Evolutionary conservation across 2,113 vertebrate species (phyloP).

Genomic region (Lepus timidus): DNA sequence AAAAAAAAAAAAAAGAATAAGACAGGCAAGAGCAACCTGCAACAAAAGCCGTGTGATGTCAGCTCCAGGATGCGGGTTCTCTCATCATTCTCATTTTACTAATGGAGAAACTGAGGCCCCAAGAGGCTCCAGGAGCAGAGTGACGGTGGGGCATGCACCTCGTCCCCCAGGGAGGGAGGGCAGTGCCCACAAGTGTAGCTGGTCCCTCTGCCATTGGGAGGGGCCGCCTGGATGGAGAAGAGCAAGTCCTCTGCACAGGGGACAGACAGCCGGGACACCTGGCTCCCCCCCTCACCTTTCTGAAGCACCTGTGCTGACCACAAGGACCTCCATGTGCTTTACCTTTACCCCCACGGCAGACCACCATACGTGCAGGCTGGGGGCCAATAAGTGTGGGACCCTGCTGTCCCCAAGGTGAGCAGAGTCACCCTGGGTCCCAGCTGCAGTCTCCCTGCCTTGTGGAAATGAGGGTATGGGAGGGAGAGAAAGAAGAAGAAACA

Average conservation of each 20-base stretch:
- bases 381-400: neutral
- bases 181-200: neutral
- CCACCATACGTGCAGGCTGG: neutral
- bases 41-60: neutral
- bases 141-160: neutral
- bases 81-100: neutral
- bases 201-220: neutral
- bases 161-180: neutral
- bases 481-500: neutral
- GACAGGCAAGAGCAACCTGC: too few relatives aligned
- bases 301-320: neutral
- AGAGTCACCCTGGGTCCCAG: neutral
- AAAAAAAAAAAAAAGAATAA: too few relatives aligned
- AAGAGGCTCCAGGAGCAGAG: neutral
- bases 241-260: neutral
- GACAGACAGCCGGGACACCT: neutral
- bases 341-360: neutral
- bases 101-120: neutral
- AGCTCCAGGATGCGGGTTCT: neutral
- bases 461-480: neutral
- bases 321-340: neutral
- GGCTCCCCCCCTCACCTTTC: neutral
- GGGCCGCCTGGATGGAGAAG: neutral
- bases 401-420: neutral
- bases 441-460: neutral